These are phyloP conservation scores for Thysanoteuthis rhombus DNA, from an alignment of 2,888 invertebrate species.

Conservation along the genomic window DNA sequence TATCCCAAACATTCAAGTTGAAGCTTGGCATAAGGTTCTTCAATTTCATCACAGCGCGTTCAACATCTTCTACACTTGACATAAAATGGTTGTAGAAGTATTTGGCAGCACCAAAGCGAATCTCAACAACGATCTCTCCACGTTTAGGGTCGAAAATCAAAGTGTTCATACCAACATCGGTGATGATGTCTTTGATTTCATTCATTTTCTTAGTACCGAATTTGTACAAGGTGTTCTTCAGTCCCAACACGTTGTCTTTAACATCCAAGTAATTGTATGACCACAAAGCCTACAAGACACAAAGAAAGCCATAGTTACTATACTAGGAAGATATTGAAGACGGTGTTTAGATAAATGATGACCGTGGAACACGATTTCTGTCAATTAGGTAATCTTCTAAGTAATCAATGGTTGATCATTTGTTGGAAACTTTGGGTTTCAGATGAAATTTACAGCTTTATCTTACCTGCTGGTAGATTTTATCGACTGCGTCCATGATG, in stretches of 20 bases:
- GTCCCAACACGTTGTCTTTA: constrained; percentile 42
- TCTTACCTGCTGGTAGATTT: constrained; percentile 51
- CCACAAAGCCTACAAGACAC: constrained; percentile 46
- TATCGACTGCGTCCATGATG: constrained; percentile 37
- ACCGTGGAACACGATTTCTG: not conserved
- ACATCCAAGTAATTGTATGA: constrained; percentile 51
- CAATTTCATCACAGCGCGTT: not conserved
- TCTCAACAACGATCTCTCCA: constrained; percentile 60
- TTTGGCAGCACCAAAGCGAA: constrained; percentile 34
- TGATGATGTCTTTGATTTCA: constrained; percentile 45
- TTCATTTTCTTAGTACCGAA: constrained; percentile 39
- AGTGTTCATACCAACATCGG: constrained; percentile 57
- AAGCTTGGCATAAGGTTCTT: constrained; percentile 34
- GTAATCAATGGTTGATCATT: not conserved
- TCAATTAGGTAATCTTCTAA: not conserved
- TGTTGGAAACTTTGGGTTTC: too few species aligned
- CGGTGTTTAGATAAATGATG: not conserved
- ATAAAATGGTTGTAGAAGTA: not conserved
- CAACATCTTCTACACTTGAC: not conserved
- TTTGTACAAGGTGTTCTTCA: constrained; percentile 41
- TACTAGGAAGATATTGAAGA: too few species aligned
- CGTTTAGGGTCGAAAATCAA: constrained; percentile 59
- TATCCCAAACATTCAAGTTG: constrained; percentile 76
- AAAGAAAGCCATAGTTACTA: not conserved
- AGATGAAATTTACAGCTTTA: not conserved